Conservation (phyloP, 2,888 invertebrate genomes). For the Lypha dubia region DNA sequence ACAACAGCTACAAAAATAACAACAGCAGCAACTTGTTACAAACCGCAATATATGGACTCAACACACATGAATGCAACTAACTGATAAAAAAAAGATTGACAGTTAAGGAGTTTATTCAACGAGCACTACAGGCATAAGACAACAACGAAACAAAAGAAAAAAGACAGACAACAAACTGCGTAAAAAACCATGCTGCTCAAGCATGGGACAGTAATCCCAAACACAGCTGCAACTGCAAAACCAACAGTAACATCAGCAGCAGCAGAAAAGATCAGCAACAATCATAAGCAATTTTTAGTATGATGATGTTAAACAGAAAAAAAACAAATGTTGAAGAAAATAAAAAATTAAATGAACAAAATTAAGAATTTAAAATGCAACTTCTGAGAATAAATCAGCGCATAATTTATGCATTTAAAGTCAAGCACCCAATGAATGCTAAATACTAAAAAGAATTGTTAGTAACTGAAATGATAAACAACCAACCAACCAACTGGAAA, state of each 20-base stretch:
- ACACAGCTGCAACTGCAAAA: conserved; percentile 13
- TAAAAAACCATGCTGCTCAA: conserved; percentile 20
- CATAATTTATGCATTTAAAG: conserved; percentile 61
- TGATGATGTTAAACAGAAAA: conserved; percentile 66
- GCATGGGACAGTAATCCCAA: conserved; percentile 52
- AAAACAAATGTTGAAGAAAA: not conserved
- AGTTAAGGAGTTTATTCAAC: conserved; percentile 54
- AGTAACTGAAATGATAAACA: not conserved
- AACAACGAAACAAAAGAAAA: conserved; percentile 36
- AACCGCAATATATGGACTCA: conserved; percentile 44
- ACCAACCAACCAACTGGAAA: not conserved
- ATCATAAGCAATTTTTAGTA: conserved; percentile 51
- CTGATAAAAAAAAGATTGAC: conserved; percentile 72
- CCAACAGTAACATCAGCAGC: too few relatives aligned
- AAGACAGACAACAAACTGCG: conserved; percentile 30
- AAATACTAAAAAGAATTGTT: conserved; percentile 24
- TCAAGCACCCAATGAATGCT: conserved; percentile 53
- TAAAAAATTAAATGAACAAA: not conserved
- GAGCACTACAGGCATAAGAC: conserved; percentile 56
- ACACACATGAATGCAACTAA: conserved; percentile 55
- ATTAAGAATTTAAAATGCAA: conserved; percentile 40
- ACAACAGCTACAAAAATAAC: not conserved
- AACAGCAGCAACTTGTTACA: conserved; percentile 57
- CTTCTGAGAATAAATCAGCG: conserved; percentile 66
- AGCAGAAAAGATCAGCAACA: conserved; percentile 28